Evolutionary conservation across 2,113 vertebrate species (phyloP).

Genomic region (Sphyrna mokarran): DNA sequence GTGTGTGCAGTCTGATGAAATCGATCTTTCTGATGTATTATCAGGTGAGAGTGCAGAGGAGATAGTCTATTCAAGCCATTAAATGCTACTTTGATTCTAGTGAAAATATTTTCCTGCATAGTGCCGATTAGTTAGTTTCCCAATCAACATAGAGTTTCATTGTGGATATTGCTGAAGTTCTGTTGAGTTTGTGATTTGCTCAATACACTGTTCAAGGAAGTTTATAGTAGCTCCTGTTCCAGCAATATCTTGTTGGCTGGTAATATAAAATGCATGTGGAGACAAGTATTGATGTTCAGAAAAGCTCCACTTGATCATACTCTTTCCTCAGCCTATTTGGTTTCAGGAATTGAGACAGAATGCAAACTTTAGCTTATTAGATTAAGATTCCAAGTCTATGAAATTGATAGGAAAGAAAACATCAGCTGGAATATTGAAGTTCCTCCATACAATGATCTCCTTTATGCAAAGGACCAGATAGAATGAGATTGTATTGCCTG

Average conservation of each 20-base stretch:
- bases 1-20: conserved; percentile 92
- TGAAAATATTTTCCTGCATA: neutral
- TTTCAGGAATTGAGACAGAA: neutral
- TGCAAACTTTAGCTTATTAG: neutral
- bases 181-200: neutral
- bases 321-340: neutral
- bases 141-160: neutral
- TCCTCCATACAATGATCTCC: neutral
- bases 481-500: neutral
- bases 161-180: neutral
- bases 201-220: neutral
- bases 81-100: neutral
- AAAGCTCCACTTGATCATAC: neutral
- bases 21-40: conserved; percentile 96
- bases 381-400: neutral
- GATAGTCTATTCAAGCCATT: neutral
- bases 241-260: neutral
- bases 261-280: neutral
- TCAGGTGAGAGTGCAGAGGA: conserved; percentile 63
- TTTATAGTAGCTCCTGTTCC: neutral
- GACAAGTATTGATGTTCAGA: neutral
- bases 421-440: neutral
- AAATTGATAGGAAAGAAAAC: neutral
- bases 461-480: neutral
- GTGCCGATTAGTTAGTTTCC: neutral